phyloP scores from a whole-genome alignment of 2,797 vertebrate genomes.

The Rhinophrynus dorsalis region DNA sequence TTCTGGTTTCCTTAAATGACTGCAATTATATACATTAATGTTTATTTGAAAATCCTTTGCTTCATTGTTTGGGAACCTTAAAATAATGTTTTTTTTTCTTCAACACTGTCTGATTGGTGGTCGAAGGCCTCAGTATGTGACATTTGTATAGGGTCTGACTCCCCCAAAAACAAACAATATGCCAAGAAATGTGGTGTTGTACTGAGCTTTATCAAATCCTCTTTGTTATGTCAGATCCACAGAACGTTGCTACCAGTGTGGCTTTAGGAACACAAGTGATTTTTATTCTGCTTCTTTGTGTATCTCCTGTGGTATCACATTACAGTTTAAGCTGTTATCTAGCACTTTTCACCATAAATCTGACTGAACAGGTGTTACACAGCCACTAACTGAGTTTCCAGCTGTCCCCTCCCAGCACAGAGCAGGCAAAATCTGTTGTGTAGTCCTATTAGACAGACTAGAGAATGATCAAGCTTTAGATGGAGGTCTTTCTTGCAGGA shows the following conservation, averaged over 20 bases:
- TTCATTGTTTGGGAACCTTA: slow-evolving; percentile 44
- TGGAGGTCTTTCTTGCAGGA: slow-evolving; percentile 95
- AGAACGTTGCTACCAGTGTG: slow-evolving; percentile 53
- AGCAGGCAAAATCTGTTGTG: slow-evolving; percentile 80
- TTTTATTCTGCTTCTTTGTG: slow-evolving; percentile 44
- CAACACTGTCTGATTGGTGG: slow-evolving; percentile 52
- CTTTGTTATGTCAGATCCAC: slow-evolving; percentile 18
- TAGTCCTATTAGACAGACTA: slow-evolving; percentile 77
- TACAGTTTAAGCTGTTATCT: slow-evolving; percentile 59
- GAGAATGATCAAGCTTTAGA: slow-evolving; percentile 82
- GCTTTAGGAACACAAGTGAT: slow-evolving; percentile 61
- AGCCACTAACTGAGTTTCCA: slow-evolving; percentile 78
- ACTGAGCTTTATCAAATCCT: too few relatives aligned
- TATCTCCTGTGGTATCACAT: slow-evolving; percentile 63
- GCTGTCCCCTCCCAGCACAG: slow-evolving; percentile 71
- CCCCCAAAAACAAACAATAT: too few relatives aligned
- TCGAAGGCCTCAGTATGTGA: too few relatives aligned
- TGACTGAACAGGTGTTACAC: slow-evolving; percentile 76
- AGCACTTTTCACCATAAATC: slow-evolving; percentile 72
- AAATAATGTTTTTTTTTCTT: slow-evolving; percentile 50
- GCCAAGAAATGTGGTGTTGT: too few relatives aligned
- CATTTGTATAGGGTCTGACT: too few relatives aligned
- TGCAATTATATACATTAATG: too few relatives aligned
- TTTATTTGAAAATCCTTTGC: too few relatives aligned
- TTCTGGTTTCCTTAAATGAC: too few relatives aligned